phyloP scores from a whole-genome alignment of 2,888 invertebrate genomes.

The Chalcis sispes region DNA sequence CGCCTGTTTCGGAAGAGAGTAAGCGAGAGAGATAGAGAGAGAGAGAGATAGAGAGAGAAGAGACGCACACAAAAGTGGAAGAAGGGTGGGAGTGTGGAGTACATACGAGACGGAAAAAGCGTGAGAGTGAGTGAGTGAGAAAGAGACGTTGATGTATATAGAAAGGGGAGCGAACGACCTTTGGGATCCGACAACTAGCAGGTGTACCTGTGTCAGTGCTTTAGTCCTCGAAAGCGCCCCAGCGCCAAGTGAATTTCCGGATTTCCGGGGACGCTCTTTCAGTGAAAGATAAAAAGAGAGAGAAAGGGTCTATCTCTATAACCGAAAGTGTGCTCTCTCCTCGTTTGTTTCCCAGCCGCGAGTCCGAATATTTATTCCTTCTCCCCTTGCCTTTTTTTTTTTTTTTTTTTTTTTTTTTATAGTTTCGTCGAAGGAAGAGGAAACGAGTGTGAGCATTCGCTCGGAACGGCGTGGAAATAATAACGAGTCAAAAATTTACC shows the following conservation, averaged over 20 bases:
- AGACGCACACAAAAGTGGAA: background rate
- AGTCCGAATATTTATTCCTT: background rate
- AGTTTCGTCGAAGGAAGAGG: background rate
- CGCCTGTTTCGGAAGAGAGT: slow-evolving; percentile 16
- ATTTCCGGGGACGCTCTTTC: background rate
- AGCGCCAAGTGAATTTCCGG: background rate
- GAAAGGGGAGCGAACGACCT: slow-evolving; percentile 30
- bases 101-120: background rate
- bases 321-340: background rate
- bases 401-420: too few relatives aligned
- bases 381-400: too few relatives aligned
- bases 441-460: too few relatives aligned
- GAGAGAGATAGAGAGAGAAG: background rate
- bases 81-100: background rate
- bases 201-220: background rate
- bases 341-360: background rate
- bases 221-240: too few relatives aligned
- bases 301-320: too few relatives aligned
- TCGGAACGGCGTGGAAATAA: too few relatives aligned
- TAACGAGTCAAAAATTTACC: too few relatives aligned
- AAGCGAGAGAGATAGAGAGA: background rate
- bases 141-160: background rate
- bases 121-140: background rate
- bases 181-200: slow-evolving; percentile 6
- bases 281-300: too few relatives aligned